A percentile compares a stretch with the other conserved stretches of the same genome.
Evolutionary conservation across 2,888 invertebrate species (phyloP).

Genomic region (Syrphus vitripennis): DNA sequence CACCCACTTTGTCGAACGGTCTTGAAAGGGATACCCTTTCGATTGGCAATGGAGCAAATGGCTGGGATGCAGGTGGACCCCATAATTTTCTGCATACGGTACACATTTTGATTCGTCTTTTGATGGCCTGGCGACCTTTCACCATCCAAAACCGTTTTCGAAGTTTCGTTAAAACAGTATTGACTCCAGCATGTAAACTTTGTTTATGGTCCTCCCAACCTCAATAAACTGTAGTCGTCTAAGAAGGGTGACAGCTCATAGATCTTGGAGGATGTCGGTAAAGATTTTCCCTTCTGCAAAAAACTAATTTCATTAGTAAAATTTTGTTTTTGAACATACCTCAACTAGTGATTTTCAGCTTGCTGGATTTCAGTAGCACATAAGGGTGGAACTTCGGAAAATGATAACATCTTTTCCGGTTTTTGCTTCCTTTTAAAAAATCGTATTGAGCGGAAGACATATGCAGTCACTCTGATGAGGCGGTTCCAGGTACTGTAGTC

Average conservation of each 20-base stretch:
- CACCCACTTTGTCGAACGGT: constrained; percentile 33
- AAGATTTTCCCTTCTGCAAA: neutral
- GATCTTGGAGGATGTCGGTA: neutral
- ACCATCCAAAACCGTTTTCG: constrained; percentile 30
- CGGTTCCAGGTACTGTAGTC: neutral
- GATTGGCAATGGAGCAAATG: constrained; percentile 1
- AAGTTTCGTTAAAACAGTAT: constrained; percentile 11
- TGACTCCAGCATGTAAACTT: neutral
- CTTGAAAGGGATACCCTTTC: constrained; percentile 16
- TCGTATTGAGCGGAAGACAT: neutral
- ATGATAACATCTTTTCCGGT: neutral
- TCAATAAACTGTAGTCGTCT: neutral
- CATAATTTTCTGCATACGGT: too few species aligned
- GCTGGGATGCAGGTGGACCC: constrained; percentile 21
- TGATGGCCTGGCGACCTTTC: neutral
- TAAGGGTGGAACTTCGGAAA: too few species aligned
- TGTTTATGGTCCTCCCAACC: neutral
- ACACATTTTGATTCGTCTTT: constrained; percentile 15
- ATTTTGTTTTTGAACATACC: constrained; percentile 7
- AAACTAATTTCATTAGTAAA: constrained; percentile 16
- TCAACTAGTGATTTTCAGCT: neutral
- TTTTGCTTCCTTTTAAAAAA: neutral
- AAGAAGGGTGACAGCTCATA: neutral
- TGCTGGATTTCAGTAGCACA: neutral
- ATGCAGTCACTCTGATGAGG: neutral